Conservation (phyloP, 2,888 invertebrate species). For the Glaucopsyche alexis region DNA sequence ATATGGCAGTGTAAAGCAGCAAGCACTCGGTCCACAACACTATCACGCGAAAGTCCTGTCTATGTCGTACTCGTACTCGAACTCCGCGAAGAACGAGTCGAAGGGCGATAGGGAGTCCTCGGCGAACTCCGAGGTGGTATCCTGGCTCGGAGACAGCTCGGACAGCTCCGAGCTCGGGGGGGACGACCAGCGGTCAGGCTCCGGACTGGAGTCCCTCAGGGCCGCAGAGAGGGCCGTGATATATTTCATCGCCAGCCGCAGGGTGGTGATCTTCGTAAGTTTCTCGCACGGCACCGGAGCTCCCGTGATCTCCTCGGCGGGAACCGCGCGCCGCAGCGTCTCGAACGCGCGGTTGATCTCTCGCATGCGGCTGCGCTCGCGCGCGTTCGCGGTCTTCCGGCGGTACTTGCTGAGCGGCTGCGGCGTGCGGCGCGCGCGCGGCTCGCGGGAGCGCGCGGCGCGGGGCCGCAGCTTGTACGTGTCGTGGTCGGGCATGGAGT, state of each 20-base stretch:
- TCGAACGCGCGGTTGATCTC: conserved; percentile 96
- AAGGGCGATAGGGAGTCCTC: conserved; percentile 81
- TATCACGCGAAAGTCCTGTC: conserved; percentile 75
- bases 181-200: conserved; percentile 68
- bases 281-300: conserved; percentile 84
- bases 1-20: conserved; percentile 65
- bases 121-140: conserved; percentile 72
- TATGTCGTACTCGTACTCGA: conserved; percentile 71
- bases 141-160: conserved; percentile 71
- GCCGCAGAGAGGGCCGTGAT: conserved; percentile 87
- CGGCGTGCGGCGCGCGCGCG: conserved; percentile 81
- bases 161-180: conserved; percentile 78
- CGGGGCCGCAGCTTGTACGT: conserved; percentile 78
- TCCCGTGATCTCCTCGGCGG: conserved; percentile 79
- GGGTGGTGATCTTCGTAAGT: conserved; percentile 93
- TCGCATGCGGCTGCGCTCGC: conserved; percentile 92
- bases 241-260: conserved; percentile 92
- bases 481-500: conserved; percentile 78
- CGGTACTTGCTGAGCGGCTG: conserved; percentile 93
- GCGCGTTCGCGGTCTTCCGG: conserved; percentile 93
- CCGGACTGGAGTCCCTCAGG: conserved; percentile 68
- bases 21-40: conserved; percentile 46
- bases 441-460: conserved; percentile 71
- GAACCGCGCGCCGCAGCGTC: conserved; percentile 87
- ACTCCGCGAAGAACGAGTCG: conserved; percentile 77